Evolutionary conservation across 1,140 invertebrate genomes (phyloP), one percentile per base, ranked within the genome.

Genomic region (Ditylenchus dipsaci): DNA sequence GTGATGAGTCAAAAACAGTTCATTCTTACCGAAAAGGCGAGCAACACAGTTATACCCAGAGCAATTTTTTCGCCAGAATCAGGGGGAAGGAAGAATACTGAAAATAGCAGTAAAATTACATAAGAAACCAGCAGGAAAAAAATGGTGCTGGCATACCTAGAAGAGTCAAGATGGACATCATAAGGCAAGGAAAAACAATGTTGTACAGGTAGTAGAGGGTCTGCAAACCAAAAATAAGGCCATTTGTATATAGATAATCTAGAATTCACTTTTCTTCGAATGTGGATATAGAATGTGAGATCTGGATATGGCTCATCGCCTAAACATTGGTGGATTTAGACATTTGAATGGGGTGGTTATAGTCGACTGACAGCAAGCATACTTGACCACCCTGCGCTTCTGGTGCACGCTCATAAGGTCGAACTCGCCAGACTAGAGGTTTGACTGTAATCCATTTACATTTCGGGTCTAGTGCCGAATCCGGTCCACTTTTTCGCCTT

Each of bases 131-230:
- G 15, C 15, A 7, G 23, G 49, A 19, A 21, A 53, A 5, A 21
- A 7, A 3, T 7, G 8, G 3, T 8, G 15, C 3, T 21, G 3
- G 3, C 42, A 56, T 65, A 65, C 63, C 63, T 8, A 93, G 85
- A 26, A 93, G 86, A 38, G 91, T 91, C 89, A 88, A 76, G 84
- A 86, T 88, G 75, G 92, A 92, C 78, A 93, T 93, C 15, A 92
- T 88, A 61, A 92, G 87, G 83, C 91, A 93, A 0, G 91, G 91
- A 49, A 93, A 86, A 45, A 93, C 91, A 68, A 93, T 87, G 81
- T 93, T 93, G 85, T 92, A 92, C 17, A 93, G 89, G 82, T 93
- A 93, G 83, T 92, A 93, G 85, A 92, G 88, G 0, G 91, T 78
- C 77, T 75, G 33, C 33, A 38, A 38, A 38, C 33, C 33, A 38